Conservation (phyloP, 2,888 invertebrate species). For the Sthenelais limicola region DNA sequence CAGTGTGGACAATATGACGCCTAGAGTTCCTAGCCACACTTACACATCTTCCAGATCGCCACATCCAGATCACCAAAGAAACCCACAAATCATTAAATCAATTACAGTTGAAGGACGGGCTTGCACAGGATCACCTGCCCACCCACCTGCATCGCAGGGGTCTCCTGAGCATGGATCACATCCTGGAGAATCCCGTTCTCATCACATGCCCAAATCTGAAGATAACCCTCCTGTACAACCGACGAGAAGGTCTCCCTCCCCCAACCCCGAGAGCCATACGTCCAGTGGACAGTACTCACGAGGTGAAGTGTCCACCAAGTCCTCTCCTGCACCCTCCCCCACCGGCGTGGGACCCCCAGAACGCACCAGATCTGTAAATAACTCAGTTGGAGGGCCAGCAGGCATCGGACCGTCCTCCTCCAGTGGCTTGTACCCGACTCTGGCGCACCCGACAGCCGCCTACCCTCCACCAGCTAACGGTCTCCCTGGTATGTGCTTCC, state of each 20-base stretch:
- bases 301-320: no score
- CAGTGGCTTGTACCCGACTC: background rate
- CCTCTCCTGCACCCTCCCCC: background rate
- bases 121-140: no score
- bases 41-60: no score
- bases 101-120: no score
- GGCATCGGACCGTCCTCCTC: background rate
- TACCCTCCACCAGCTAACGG: background rate
- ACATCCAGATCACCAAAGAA: no score
- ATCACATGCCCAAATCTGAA: background rate
- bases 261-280: constrained; percentile 6
- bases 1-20: no score
- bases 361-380: no score
- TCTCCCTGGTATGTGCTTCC: constrained; percentile 11
- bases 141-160: no score
- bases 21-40: no score
- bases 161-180: background rate
- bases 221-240: background rate
- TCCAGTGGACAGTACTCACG: no score
- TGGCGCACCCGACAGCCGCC: constrained; percentile 22
- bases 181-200: background rate
- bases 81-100: no score
- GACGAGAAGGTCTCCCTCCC: background rate
- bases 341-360: background rate
- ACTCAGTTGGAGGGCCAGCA: background rate